Evolutionary conservation across 2,888 invertebrate species (phyloP), one percentile per base, ranked within the genome.

Genomic region (Noctua janthe): DNA sequence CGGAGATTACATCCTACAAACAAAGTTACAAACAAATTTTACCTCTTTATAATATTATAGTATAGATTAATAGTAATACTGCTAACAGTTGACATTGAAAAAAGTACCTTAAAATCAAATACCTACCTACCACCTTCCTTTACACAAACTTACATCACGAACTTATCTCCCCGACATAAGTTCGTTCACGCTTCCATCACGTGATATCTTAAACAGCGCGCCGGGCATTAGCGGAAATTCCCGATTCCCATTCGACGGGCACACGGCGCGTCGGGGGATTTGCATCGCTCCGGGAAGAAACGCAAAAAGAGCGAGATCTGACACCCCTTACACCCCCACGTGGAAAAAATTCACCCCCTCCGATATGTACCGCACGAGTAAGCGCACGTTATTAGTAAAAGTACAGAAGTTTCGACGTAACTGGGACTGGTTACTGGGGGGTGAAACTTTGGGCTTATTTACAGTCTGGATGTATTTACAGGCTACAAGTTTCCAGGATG

Each of bases 271-370:
- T 73, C 84, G 84, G 93, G 91, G 93, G 94, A 95, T 96, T 95
- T 95, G 95, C 95, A 95, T 95, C 93, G 94, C 95, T 94, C 92
- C 92, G 94, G 94, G 94, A 95, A 96, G 95, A 95, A 95, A 95
- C 91, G 93, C 92, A 95, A 96, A 96, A 94, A 95, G 94, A 95
- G 91, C 93, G 94, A 94, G 92, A 90, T 83, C 88, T 79, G 86
- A 77, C 88, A 66, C 83, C 87, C 80, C 76, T 74, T 43, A 39
- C 47, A 86, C 78, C 82, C 78, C 74, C 77, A 81, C 86, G 80
- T 80, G 82, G 82, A 87, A 90, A 90, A 90, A 88, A 85, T 71
- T 71, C 85, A 71, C 79, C 85, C 82, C 85, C 1, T 8, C 88
- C 83, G 76, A 90, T 90, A 85, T 86, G 87, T 84, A 83, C 81